Evolutionary conservation across 2,888 invertebrate species (phyloP).

Genomic region (Oithona nana): DNA sequence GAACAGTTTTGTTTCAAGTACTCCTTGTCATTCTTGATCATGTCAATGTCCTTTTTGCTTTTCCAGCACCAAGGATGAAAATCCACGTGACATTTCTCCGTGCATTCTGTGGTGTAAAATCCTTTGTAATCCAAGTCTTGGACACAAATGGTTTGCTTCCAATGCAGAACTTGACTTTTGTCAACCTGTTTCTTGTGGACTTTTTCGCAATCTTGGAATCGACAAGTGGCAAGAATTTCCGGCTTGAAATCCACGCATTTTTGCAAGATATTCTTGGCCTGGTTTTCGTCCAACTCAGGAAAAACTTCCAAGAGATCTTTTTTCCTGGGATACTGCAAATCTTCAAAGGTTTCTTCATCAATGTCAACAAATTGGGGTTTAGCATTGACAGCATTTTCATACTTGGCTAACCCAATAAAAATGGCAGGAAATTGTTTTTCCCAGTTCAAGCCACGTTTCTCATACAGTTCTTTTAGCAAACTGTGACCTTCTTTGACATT

Average conservation of each 20-base stretch:
- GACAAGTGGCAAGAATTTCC: not conserved
- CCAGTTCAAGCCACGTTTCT: not conserved
- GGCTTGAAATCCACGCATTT: too few species aligned
- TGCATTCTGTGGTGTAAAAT: not conserved
- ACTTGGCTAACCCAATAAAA: not conserved
- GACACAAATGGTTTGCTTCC: not conserved
- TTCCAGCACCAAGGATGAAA: not conserved
- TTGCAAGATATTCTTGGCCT: too few species aligned
- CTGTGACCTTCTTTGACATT: not conserved
- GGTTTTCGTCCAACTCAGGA: too few species aligned
- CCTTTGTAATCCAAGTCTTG: not conserved
- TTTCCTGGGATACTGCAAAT: too few species aligned
- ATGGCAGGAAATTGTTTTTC: not conserved
- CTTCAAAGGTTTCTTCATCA: too few species aligned
- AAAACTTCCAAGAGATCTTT: too few species aligned
- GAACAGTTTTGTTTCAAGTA: not conserved
- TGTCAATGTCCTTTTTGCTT: not conserved
- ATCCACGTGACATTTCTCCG: not conserved
- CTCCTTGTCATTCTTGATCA: not conserved
- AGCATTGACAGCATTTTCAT: not conserved
- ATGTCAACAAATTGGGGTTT: too few species aligned
- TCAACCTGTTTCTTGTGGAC: not conserved
- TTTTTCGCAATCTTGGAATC: not conserved
- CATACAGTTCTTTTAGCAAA: not conserved
- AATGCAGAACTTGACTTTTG: not conserved